phyloP scores from a whole-genome alignment of 2,113 vertebrate genomes.

The Dromiciops gliroides region DNA sequence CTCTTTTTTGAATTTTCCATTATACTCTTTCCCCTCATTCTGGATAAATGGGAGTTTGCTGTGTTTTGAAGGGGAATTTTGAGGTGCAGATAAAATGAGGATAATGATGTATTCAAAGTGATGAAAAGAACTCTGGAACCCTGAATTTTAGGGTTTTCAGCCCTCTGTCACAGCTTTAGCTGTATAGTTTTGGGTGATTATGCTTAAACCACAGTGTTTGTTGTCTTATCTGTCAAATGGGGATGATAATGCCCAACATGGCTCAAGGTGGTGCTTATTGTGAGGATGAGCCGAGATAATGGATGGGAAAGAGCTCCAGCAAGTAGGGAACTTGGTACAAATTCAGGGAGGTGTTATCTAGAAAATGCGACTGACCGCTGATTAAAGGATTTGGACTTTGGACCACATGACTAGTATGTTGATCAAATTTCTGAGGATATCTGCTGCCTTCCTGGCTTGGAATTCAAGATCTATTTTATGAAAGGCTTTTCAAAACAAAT shows the following conservation, averaged over 20 bases:
- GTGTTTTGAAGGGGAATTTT: not conserved
- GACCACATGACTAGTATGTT: conserved; percentile 6
- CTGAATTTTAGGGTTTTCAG: not conserved
- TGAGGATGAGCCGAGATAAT: not conserved
- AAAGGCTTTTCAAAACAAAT: conserved; percentile 51
- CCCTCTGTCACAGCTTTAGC: not conserved
- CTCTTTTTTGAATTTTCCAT: not conserved
- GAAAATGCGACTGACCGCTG: not conserved
- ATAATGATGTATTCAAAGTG: not conserved
- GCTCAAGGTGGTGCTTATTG: not conserved
- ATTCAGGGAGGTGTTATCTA: conserved; percentile 16
- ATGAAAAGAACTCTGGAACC: not conserved
- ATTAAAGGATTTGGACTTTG: conserved; percentile 44
- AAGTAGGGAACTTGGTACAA: not conserved
- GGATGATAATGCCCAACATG: not conserved
- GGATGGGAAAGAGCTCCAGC: not conserved
- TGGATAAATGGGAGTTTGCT: not conserved
- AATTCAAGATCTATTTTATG: conserved; percentile 7
- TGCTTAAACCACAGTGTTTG: not conserved
- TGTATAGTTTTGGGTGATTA: not conserved
- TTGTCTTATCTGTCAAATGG: not conserved
- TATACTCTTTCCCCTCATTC: not conserved
- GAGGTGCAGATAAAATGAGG: not conserved
- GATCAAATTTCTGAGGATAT: conserved; percentile 42
- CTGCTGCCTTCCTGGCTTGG: not conserved